Base-by-base conservation (phyloP, 2,888 invertebrate genomes). In the Thymelicus lineola region DNA sequence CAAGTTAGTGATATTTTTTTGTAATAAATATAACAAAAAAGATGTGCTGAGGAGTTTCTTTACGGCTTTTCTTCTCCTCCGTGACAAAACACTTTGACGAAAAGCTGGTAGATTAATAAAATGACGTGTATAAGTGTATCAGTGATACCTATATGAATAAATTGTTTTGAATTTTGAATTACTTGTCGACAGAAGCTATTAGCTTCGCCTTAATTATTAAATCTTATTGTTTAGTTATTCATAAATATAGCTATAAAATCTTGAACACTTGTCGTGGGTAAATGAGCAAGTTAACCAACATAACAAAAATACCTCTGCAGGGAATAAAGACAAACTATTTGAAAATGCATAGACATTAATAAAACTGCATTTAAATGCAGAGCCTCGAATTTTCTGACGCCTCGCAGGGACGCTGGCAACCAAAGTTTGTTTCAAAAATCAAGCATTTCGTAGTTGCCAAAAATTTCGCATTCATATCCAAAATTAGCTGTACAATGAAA, bases 361-460 rank as follows among this genome's bases (percentile, higher is more conserved):
- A 86, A 86, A 87, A 86, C 84, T 80, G 79, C 80, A 85, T 82
- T 81, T 80, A 79, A 82, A 84, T 81, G 80, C 76, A 75, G 76
- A 76, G 73, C 74, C 73, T 74, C 63, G 70, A 73, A 81, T 82
- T 83, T 80, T 77, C 75, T 83, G 82, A 84, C 77, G 84, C 83
- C 88, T 86, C 86, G 73, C 68, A 80, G 83, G 86, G 77, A 81
- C 75, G 76, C 78, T 75, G 81, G 80, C 82, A 77, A 79, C 78
- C 76, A 82, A 90, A 91, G 89, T 90, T 87, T 76, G 83, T 85
- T 83, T 79, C 85, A 88, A 89, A 91, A 91, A 91, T 89, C 88
- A 89, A 86, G 79, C 80, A 75, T 73, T 77, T 80, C 73, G 75
- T 76, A 85, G 85, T 84, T 84, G 75, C 75, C 76, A 88, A 89